Percentiles rank a stretch among this genome's conserved stretches.
These are phyloP conservation scores for Harpagoxenus sublaevis DNA, from an alignment of 2,888 invertebrate genomes.

Conservation along the genomic window DNA sequence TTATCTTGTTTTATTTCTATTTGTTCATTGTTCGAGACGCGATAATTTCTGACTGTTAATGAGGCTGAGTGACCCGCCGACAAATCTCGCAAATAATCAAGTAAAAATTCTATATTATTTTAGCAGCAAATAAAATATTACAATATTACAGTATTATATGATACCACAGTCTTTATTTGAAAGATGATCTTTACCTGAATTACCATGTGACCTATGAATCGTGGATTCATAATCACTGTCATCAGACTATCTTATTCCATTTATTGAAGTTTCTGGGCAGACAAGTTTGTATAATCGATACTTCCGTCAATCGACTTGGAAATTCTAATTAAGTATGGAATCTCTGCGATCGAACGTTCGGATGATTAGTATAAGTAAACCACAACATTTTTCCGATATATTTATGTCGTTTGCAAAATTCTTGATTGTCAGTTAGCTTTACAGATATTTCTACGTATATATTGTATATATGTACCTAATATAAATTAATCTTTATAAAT, in stretches of 20 bases:
- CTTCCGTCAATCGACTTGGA: constrained; percentile 16
- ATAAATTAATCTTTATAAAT: constrained; percentile 12
- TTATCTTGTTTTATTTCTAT: no score
- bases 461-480: no score
- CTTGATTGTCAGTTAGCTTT: constrained; percentile 20
- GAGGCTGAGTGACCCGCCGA: background rate
- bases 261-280: no score
- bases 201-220: no score
- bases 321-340: background rate
- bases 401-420: background rate
- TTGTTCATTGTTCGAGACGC: no score
- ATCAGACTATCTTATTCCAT: no score
- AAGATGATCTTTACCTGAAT: no score
- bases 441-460: background rate
- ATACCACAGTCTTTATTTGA: no score
- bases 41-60: background rate
- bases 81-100: background rate
- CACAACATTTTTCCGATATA: background rate
- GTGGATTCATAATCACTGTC: no score
- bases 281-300: constrained; percentile 31
- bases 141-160: no score
- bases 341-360: background rate
- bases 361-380: background rate
- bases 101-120: no score
- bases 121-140: no score